These are phyloP conservation scores for Gambusia affinis DNA, from an alignment of 2,113 vertebrate species.

Conservation along the genomic window DNA sequence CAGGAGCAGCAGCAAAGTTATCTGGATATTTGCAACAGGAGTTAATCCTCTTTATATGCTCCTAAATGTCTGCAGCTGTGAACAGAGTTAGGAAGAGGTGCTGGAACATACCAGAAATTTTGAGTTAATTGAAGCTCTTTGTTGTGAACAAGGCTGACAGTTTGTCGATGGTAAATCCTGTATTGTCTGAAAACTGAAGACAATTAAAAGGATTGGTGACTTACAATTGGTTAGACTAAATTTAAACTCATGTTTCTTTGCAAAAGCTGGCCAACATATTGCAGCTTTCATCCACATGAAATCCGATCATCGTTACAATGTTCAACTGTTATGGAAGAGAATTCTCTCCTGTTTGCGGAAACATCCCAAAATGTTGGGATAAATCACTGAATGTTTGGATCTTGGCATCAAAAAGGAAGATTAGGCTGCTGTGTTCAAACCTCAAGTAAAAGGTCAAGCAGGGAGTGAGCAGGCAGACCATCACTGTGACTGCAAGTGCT, in stretches of 20 bases:
- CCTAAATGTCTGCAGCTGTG: constrained; percentile 29
- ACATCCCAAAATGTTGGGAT: no score
- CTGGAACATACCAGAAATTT: constrained; percentile 33
- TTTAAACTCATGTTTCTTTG: background rate
- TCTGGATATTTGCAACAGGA: constrained; percentile 64
- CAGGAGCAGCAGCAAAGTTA: constrained; percentile 47
- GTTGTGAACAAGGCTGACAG: constrained; percentile 30
- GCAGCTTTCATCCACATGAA: background rate
- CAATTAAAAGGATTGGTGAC: constrained; percentile 13
- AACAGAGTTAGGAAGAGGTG: constrained; percentile 1
- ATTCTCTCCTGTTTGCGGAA: no score
- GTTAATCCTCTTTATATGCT: constrained; percentile 47
- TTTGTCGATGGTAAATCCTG: constrained; percentile 6
- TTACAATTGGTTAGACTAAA: constrained; percentile 12
- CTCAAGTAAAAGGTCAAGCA: no score
- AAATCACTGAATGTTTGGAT: no score
- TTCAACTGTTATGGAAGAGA: background rate
- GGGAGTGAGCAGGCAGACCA: no score
- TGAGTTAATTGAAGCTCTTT: constrained; percentile 50
- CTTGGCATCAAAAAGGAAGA: no score
- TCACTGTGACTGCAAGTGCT: no score
- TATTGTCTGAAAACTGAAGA: constrained; percentile 8
- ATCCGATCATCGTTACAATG: background rate
- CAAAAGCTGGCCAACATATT: background rate
- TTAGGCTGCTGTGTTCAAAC: no score